Conservation (phyloP, 2,113 vertebrate genomes). For the Archilochus colubris region DNA sequence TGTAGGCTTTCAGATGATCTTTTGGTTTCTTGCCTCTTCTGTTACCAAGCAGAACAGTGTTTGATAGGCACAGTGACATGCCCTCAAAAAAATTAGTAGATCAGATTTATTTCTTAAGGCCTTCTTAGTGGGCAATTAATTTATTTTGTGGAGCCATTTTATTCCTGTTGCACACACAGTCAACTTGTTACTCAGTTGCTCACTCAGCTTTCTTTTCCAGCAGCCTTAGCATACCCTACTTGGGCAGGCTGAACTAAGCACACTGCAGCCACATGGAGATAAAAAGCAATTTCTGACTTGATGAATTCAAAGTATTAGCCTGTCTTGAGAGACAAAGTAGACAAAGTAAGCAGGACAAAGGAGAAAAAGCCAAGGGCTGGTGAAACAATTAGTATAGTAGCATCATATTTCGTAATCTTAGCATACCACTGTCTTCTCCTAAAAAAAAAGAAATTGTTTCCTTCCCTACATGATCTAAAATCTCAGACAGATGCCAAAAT, state of each 20-base stretch:
- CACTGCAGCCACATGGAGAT: background rate
- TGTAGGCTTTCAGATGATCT: background rate
- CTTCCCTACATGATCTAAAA: background rate
- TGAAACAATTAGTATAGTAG: background rate
- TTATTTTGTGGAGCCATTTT: background rate
- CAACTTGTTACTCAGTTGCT: background rate
- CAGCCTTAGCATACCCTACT: background rate
- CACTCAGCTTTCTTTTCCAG: background rate
- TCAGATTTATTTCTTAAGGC: background rate
- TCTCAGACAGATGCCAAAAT: background rate
- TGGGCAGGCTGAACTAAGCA: background rate
- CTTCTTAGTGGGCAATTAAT: background rate
- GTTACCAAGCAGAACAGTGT: background rate
- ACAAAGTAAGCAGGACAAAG: background rate
- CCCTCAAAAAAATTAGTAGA: background rate
- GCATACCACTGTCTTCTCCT: background rate
- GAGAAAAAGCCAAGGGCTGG: background rate
- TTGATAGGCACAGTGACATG: background rate
- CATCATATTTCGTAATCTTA: background rate
- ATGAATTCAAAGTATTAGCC: background rate
- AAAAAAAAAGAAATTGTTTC: background rate
- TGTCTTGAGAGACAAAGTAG: accelerated
- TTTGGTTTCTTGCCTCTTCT: background rate
- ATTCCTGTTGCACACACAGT: background rate
- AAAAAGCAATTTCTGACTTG: background rate